Evolutionary conservation across 1,140 invertebrate genomes (phyloP), one percentile per base, ranked within the genome.

Genomic region (Lordiphosa stackelbergi): DNA sequence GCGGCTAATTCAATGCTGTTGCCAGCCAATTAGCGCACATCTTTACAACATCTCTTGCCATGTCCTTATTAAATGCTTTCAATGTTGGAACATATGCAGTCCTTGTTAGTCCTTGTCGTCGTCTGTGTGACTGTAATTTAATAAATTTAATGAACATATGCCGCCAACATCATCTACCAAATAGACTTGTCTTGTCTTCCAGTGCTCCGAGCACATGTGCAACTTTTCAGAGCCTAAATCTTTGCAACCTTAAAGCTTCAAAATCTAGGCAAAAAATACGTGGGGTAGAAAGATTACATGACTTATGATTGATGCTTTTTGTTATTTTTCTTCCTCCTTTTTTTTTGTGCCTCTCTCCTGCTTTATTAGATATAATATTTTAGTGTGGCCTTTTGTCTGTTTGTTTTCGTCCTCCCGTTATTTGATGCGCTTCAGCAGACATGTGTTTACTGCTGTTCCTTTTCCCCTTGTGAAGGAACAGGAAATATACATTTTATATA

Each of bases 141-240:
- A 81, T 81, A 75, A 75, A 83, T 81, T 83, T 83, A 81, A 81
- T 81, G 75, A 81, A 81, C 77, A 81, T 83, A 81, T 81, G 75
- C 66, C 60, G 59, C 56, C 51, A 54, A 38, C 54, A 45, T 58
- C 51, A 57, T 37, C 16, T 16, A 16, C 35, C 38, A 42, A 24
- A 24, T 35, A 19, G 37, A 53, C 64, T 41, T 31, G 43, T 45
- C 34, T 53, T 64, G 45, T 38, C 28, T 8, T 31, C 28, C 7
- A 2, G 1, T 58, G 57, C 42, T 42, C 47, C 47, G 42, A 53
- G 48, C 47, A 31, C 28, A 31, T 31, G 28, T 31, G 6, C 5
- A 7, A 31, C 28, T 31, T 31, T 31, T 31, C 28, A 31, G 28
- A 5, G 6, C 28, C 28, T 31, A 31, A 31, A 31, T 8, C 7